Evolutionary conservation across 2,888 invertebrate species (phyloP), one percentile per base, ranked within the genome.

Genomic region (Emmelina monodactyla): DNA sequence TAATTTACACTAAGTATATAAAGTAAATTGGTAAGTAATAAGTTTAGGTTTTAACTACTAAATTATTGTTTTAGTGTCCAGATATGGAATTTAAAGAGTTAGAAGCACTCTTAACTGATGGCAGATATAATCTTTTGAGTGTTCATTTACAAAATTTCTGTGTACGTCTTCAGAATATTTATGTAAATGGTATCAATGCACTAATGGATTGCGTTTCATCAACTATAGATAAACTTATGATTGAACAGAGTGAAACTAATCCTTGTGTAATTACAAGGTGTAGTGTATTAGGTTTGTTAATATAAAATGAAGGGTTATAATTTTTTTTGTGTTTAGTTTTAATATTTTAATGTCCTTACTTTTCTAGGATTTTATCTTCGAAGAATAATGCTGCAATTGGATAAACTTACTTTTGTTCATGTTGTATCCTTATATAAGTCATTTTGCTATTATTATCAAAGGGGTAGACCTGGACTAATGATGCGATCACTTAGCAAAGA

Each of bases 401-500:
- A 94, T 52, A 91, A 89, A 59, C 75, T 94, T 44, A 85, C 89
- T 11, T 95, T 95, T 71, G 88, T 89, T 22, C 91, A 92, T 79
- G 87, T 92, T 39, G 88, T 89, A 31, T 80, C 85, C 22, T 78
- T 94, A 15, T 89, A 87, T 56, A 85, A 87, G 49, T 85, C 87
- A 43, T 90, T 88, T 55, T 85, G 86, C 48, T 61, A 79, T 3
- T 92, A 91, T 61, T 89, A 88, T 54, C 83, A 85, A 46, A 79
- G 75, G 51, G 82, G 83, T 25, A 58, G 76, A 43, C 79, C 79
- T 29, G 80, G 79, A 6, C 51, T 75, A 10, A 73, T 79, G 65
- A 75, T 75, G 58, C 62, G 78, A 44, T 76, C 72, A 9, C 46
- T 80, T 15, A 80, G 81, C 47, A 81, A 78, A 58, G 80, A 80